Conservation (phyloP, 2,113 vertebrate genomes). For the Eulacestoma nigropectus region DNA sequence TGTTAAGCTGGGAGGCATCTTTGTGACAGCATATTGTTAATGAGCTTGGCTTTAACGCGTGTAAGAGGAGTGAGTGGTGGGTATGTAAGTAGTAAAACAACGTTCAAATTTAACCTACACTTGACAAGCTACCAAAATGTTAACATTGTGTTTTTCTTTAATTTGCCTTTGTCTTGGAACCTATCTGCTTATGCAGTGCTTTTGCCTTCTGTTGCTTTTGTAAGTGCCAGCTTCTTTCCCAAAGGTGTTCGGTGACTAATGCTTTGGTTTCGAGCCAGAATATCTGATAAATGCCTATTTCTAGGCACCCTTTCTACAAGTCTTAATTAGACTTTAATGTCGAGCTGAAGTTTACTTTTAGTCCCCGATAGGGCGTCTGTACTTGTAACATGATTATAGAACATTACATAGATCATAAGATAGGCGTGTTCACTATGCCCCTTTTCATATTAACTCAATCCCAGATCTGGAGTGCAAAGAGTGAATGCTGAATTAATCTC, state of each 20-base stretch:
- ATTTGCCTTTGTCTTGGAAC: constrained; percentile 70
- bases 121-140: constrained; percentile 30
- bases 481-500: neutral
- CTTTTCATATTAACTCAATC: neutral
- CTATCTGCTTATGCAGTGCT: constrained; percentile 67
- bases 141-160: constrained; percentile 60
- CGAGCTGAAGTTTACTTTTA: constrained; percentile 74
- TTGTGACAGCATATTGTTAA: constrained; percentile 37
- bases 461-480: neutral
- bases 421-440: neutral
- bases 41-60: constrained; percentile 24
- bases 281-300: constrained; percentile 79
- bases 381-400: constrained; percentile 21
- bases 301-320: constrained; percentile 72
- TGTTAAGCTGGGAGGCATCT: constrained; percentile 42
- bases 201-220: constrained; percentile 79
- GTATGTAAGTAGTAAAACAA: constrained; percentile 8
- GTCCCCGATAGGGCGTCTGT: neutral
- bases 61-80: neutral
- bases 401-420: neutral
- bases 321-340: constrained; percentile 83
- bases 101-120: constrained; percentile 30
- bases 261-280: constrained; percentile 79
- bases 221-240: constrained; percentile 77
- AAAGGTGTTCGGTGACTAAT: constrained; percentile 83